These are phyloP conservation scores for Thamnophis sirtalis DNA, from an alignment of 2,113 vertebrate genomes.

Conservation along the genomic window DNA sequence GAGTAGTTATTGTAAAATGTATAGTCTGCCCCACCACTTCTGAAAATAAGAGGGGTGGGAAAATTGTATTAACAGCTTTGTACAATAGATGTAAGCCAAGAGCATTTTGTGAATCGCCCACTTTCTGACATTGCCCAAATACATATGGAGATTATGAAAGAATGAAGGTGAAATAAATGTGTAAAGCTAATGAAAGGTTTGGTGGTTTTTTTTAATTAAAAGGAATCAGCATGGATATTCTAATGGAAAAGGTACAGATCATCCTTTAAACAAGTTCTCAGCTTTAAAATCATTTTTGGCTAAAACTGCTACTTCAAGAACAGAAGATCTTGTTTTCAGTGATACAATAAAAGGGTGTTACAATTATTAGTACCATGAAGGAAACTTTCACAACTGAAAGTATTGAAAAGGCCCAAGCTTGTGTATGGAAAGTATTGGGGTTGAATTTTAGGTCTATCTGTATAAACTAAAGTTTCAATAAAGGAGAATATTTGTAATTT, in stretches of 20 bases:
- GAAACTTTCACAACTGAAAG: no score
- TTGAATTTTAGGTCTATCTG: no score
- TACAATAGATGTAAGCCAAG: neutral
- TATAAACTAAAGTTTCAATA: no score
- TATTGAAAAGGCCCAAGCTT: no score
- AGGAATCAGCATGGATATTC: neutral
- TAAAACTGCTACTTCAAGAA: neutral
- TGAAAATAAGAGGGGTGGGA: neutral
- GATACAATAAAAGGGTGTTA: no score
- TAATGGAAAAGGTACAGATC: neutral
- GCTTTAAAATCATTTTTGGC: neutral
- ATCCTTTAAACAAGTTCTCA: neutral
- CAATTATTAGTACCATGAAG: no score
- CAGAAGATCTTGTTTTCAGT: no score
- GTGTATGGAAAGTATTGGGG: no score
- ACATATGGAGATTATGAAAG: neutral
- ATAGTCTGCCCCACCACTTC: neutral
- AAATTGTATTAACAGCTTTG: neutral
- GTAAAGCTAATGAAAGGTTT: neutral
- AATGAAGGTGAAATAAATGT: neutral
- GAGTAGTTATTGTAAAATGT: neutral
- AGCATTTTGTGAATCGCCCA: neutral
- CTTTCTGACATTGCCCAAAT: neutral
- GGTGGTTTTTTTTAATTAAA: neutral
- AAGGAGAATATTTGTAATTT: no score